Evolutionary conservation across 2,888 invertebrate genomes (phyloP).

Genomic region (Drosophila engyochracea): DNA sequence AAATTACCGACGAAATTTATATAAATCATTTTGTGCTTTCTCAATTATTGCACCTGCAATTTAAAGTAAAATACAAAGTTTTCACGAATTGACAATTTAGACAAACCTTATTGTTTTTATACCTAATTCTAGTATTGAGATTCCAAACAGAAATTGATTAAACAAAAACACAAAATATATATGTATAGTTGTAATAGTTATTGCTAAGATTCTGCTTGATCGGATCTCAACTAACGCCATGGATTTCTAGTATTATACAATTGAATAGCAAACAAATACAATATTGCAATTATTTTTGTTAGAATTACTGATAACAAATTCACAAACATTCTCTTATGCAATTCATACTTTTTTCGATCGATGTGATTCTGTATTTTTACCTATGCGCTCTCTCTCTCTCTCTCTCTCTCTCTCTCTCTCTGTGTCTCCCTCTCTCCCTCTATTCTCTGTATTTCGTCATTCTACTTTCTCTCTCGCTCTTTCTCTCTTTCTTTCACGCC

Average conservation of each 20-base stretch:
- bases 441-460: background rate
- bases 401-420: background rate
- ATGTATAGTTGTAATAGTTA: background rate
- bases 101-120: background rate
- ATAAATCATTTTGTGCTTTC: background rate
- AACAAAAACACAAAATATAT: background rate
- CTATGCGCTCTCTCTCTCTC: slow-evolving; percentile 3
- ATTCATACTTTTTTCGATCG: slow-evolving; percentile 1
- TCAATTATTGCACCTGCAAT: background rate
- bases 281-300: slow-evolving; percentile 20
- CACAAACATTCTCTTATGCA: slow-evolving; percentile 29
- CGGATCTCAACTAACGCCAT: slow-evolving; percentile 1
- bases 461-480: background rate
- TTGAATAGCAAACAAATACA: slow-evolving; percentile 49
- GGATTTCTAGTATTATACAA: slow-evolving; percentile 23
- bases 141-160: background rate
- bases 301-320: slow-evolving; percentile 48
- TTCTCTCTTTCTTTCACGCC: background rate
- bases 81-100: slow-evolving; percentile 17
- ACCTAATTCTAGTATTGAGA: slow-evolving; percentile 24
- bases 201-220: background rate
- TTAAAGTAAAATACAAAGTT: slow-evolving; percentile 7
- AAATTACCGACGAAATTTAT: background rate
- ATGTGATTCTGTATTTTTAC: background rate
- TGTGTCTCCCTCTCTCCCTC: background rate